Evolutionary conservation across 2,888 invertebrate species (phyloP).

Genomic region (Drosophila neotestacea): DNA sequence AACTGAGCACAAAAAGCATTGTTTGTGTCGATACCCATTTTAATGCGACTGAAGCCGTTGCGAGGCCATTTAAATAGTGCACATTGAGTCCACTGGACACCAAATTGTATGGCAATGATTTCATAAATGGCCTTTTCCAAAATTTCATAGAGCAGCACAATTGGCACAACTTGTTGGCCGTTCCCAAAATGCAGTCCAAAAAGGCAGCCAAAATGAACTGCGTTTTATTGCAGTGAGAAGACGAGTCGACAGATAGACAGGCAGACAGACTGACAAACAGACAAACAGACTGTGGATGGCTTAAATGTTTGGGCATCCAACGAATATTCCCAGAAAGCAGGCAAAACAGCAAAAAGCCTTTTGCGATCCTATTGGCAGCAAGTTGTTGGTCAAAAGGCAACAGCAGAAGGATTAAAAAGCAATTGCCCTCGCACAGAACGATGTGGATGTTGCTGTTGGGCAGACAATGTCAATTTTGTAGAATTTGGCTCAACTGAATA

Average conservation of each 20-base stretch:
- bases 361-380: constrained; percentile 43
- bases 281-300: constrained; percentile 19
- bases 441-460: constrained; percentile 11
- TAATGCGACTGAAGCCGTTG: constrained; percentile 20
- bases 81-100: constrained; percentile 10
- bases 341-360: constrained; percentile 25
- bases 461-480: constrained; percentile 53
- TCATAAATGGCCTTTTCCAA: constrained; percentile 56
- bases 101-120: constrained; percentile 64
- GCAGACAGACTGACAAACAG: constrained; percentile 19
- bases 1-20: neutral
- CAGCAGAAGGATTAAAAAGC: constrained; percentile 52
- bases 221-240: constrained; percentile 1
- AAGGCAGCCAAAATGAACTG: constrained; percentile 15
- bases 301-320: constrained; percentile 14
- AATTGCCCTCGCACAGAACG: constrained; percentile 38
- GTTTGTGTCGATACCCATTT: constrained; percentile 13
- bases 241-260: neutral
- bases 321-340: constrained; percentile 6
- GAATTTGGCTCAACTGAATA: constrained; percentile 24
- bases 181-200: constrained; percentile 46
- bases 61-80: constrained; percentile 23
- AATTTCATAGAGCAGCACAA: constrained; percentile 38
- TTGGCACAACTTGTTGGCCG: constrained; percentile 65
- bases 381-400: constrained; percentile 48